Percentiles rank a stretch among this genome's conserved stretches.
Evolutionary conservation across 2,113 vertebrate genomes (phyloP).

Genomic region (Gymnogyps californianus): DNA sequence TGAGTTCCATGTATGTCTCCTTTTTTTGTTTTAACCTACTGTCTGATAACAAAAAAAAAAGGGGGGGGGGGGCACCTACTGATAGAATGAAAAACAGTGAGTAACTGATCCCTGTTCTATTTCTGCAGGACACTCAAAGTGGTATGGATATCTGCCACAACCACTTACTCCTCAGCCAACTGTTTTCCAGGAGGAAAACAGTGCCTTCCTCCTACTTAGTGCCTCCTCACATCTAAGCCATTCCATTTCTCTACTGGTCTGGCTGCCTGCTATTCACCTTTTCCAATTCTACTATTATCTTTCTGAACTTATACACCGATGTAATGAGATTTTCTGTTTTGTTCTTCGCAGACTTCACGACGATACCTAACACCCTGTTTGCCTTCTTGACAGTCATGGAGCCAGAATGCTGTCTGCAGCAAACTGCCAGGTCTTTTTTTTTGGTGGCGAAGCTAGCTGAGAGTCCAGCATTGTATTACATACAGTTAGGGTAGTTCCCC

Average conservation of each 20-base stretch:
- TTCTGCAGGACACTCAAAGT: neutral
- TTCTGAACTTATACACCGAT: neutral
- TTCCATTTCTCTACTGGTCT: neutral
- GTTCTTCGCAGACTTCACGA: neutral
- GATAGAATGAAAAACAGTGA: neutral
- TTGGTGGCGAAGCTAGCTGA: neutral
- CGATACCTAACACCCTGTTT: neutral
- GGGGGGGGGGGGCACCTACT: too few relatives aligned
- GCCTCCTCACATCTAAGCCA: neutral
- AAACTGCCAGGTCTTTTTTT: neutral
- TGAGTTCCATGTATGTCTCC: neutral
- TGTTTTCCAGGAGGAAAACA: neutral
- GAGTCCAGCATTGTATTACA: neutral
- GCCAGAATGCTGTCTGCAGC: neutral
- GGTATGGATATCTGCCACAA: neutral
- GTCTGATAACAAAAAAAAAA: neutral
- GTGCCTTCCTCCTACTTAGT: neutral
- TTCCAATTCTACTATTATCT: neutral
- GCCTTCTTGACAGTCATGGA: neutral
- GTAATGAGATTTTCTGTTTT: neutral
- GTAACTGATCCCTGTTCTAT: neutral
- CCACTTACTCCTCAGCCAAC: neutral
- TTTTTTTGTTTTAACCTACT: neutral
- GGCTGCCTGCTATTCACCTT: neutral
- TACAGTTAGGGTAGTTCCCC: neutral